A percentile compares a stretch with the other conserved stretches of the same genome.
These are phyloP conservation scores for Leptodactylus fallax DNA, from an alignment of 2,797 vertebrate genomes.

Conservation along the genomic window DNA sequence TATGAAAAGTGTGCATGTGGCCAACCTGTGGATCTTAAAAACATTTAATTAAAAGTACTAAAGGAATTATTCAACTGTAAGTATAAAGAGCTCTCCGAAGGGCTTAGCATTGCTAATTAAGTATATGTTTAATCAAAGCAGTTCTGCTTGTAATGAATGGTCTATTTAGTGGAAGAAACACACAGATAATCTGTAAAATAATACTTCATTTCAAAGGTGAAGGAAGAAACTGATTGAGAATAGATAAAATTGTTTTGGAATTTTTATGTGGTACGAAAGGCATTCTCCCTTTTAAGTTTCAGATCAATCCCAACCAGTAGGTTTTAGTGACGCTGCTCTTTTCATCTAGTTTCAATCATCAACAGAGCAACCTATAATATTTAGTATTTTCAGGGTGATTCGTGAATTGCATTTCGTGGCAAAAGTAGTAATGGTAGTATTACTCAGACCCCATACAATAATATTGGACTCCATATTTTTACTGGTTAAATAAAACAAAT, in stretches of 20 bases:
- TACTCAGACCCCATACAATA: too few relatives aligned
- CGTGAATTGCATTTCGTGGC: too few relatives aligned
- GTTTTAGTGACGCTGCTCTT: neutral
- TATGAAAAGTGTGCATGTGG: constrained; percentile 74
- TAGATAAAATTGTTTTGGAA: neutral
- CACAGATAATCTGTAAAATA: constrained; percentile 72
- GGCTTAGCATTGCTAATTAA: constrained; percentile 82
- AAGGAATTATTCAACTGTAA: constrained; percentile 78
- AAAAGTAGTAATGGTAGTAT: too few relatives aligned
- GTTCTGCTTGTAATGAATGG: constrained; percentile 80
- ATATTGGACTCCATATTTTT: too few relatives aligned
- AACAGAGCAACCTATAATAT: neutral
- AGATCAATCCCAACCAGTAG: neutral
- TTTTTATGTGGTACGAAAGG: neutral
- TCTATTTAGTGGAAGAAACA: constrained; percentile 77
- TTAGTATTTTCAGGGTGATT: neutral
- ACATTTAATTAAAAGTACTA: constrained; percentile 83
- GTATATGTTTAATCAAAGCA: constrained; percentile 81
- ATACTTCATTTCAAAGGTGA: constrained; percentile 71
- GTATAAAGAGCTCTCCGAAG: constrained; percentile 77
- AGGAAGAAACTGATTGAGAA: constrained; percentile 50
- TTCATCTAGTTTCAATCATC: neutral
- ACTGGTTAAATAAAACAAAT: too few relatives aligned
- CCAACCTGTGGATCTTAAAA: constrained; percentile 77
- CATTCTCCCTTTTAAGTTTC: neutral